Base-by-base conservation (phyloP, 2,888 invertebrate genomes). In the Cephalotes varians region DNA sequence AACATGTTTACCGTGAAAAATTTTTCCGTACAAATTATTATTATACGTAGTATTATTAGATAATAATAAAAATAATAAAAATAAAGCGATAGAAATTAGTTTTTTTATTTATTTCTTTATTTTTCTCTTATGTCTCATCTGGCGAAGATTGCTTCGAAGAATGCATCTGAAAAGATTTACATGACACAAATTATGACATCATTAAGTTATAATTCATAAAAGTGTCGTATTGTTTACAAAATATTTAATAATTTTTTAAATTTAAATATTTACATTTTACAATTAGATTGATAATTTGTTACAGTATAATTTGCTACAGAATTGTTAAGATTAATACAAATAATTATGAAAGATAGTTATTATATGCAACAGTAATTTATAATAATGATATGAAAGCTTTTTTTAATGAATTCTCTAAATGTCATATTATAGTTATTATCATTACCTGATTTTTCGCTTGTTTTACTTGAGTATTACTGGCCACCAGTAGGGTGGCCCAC, bases 391-490 rank as follows among this genome's bases (percentile, higher is more conserved):
- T 5, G 4, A 34, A 28, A 69, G 2, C 12, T n/a, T n/a, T 44
- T n/a, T 56, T 56, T 44, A 44, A 15, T 21, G 10, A 0, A 3
- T 9, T 40, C 0, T 12, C 3, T n/a, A n/a, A 18, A 25, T 37
- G 1, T 73, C 15, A 18, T 7, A 25, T 64, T 34, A 62, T 47
- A 1, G 28, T 44, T 28, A 47, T 28, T 21, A 15, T 5, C 21
- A n/a, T 31, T 47, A 65, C 21, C 1, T 64, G 10, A 0, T 47
- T 47, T 47, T 47, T 5, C 15, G 15, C 9, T 74, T 6, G 25
- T 25, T 74, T 37, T 64, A 81, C 81, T 79, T 81, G 44, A 4
- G 3, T 44, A 4, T n/a, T 47, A 4, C n/a, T 40, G n/a, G 34
- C 44, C 31, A 76, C 40, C 51, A 44, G 64, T 9, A 74, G 9